phyloP scores from a whole-genome alignment of 2,888 invertebrate genomes.

The Priocnemis perturbator region DNA sequence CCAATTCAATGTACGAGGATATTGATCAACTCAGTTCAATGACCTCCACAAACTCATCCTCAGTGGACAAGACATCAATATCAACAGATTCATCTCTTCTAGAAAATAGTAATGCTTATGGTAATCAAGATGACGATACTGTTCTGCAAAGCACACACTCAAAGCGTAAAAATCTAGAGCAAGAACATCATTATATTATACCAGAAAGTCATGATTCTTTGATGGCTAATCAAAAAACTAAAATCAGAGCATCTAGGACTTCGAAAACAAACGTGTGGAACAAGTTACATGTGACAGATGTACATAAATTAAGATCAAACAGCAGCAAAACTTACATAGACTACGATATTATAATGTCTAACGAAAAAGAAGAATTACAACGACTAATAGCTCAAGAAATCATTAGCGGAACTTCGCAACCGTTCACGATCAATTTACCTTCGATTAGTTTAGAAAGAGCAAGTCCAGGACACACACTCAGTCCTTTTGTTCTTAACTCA shows the following conservation, averaged over 20 bases:
- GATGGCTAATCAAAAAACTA: constrained; percentile 30
- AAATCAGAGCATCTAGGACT: constrained; percentile 47
- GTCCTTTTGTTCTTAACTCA: constrained; percentile 67
- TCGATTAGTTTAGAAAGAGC: constrained; percentile 67
- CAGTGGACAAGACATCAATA: constrained; percentile 66
- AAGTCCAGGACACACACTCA: constrained; percentile 65
- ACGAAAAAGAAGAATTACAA: constrained; percentile 64
- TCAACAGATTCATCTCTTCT: constrained; percentile 60
- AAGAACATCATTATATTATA: constrained; percentile 31
- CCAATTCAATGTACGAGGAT: constrained; percentile 70
- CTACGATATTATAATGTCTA: constrained; percentile 64
- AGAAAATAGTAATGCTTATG: constrained; percentile 45
- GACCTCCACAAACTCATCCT: constrained; percentile 66
- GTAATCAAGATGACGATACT: constrained; percentile 36
- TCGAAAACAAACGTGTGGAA: constrained; percentile 53
- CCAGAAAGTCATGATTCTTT: constrained; percentile 40
- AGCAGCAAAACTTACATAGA: constrained; percentile 59
- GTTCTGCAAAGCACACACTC: constrained; percentile 28
- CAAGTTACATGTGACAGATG: constrained; percentile 42
- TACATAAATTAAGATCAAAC: constrained; percentile 39
- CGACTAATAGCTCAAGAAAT: constrained; percentile 59
- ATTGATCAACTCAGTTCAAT: constrained; percentile 68
- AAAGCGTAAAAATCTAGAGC: constrained; percentile 32
- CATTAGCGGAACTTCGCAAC: constrained; percentile 57
- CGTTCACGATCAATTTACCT: constrained; percentile 65